Percentiles rank a stretch among this genome's conserved stretches.
Evolutionary conservation across 2,888 invertebrate genomes (phyloP).

Genomic region (Desoria tigrina): DNA sequence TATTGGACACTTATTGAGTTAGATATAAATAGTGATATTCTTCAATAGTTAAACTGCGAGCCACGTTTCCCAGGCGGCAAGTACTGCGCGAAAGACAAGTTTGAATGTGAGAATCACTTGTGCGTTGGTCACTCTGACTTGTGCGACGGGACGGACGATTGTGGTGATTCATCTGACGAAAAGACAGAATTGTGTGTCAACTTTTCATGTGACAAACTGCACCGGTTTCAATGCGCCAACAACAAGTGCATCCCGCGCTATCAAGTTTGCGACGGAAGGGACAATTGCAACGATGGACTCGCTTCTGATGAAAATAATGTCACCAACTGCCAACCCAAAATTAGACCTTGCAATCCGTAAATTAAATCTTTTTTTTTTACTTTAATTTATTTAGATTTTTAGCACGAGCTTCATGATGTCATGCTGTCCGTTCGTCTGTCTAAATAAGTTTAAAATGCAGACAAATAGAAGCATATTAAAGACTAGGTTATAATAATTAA

Average conservation of each 20-base stretch:
- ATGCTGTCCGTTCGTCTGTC: no score
- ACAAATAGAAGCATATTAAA: neutral
- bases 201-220: conserved; percentile 79
- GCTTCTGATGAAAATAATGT: conserved; percentile 94
- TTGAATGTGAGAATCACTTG: conserved; percentile 88
- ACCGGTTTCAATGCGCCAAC: conserved; percentile 86
- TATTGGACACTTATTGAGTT: no score
- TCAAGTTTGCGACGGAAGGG: conserved; percentile 85
- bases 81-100: conserved; percentile 85
- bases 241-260: conserved; percentile 65
- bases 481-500: no score
- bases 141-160: conserved; percentile 71
- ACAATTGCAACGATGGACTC: conserved; percentile 80
- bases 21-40: no score
- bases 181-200: conserved; percentile 57
- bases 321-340: conserved; percentile 77
- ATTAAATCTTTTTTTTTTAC: no score
- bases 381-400: no score
- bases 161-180: conserved; percentile 69
- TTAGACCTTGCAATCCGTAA: conserved; percentile 76
- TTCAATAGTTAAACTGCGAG: conserved; percentile 73
- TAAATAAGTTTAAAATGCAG: conserved; percentile 21
- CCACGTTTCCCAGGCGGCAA: conserved; percentile 83
- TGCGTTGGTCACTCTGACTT: conserved; percentile 87
- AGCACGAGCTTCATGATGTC: no score